A percentile compares a stretch with the other conserved stretches of the same genome.
Conservation (phyloP, 1,140 invertebrate genomes). For the Zaprionus nigranus region DNA sequence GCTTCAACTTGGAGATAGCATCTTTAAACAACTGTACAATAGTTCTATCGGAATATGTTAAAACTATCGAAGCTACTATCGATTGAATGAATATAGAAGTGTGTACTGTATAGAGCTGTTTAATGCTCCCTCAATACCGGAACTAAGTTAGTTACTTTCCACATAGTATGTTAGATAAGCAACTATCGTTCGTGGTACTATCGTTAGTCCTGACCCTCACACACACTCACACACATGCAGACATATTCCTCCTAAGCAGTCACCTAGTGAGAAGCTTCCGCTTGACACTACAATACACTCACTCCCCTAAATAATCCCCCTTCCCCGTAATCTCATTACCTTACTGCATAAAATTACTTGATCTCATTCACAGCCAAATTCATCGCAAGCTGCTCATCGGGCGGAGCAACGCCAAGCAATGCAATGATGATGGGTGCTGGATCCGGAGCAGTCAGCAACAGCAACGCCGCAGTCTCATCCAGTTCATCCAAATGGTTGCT, state of each 20-base stretch:
- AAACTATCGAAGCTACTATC: not conserved
- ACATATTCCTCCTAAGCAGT: not conserved
- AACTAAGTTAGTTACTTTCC: not conserved
- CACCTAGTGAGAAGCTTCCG: not conserved
- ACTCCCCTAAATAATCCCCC: constrained; percentile 44
- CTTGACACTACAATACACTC: not conserved
- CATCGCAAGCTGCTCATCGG: constrained; percentile 60
- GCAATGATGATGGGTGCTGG: constrained; percentile 13
- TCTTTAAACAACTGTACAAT: not conserved
- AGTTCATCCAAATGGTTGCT: constrained; percentile 82
- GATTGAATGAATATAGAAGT: not conserved
- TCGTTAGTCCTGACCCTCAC: not conserved
- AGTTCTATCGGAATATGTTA: not conserved
- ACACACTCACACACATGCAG: not conserved
- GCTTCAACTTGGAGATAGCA: not conserved
- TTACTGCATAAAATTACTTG: constrained; percentile 84
- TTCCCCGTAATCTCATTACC: constrained; percentile 74
- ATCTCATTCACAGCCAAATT: constrained; percentile 84
- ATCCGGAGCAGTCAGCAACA: constrained; percentile 22
- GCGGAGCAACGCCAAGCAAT: constrained; percentile 40
- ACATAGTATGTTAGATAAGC: not conserved
- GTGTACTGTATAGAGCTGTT: not conserved
- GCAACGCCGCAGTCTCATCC: constrained; percentile 58
- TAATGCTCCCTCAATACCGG: no score
- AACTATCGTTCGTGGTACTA: constrained; percentile 2